Evolutionary conservation across 2,113 vertebrate genomes (phyloP).

Genomic region (Cavia aperea): DNA sequence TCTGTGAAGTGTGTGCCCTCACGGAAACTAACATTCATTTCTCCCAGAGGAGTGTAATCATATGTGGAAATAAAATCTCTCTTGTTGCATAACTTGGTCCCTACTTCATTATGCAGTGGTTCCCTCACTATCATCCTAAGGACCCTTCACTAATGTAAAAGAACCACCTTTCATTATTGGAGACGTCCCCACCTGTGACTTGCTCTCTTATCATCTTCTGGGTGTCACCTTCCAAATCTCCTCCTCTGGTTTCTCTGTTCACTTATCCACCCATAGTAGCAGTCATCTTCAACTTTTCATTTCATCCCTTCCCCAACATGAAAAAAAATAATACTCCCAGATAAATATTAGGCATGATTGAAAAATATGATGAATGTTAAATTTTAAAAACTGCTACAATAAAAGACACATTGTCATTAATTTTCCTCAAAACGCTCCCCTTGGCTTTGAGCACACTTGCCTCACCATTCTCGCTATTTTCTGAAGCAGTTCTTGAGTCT

Average conservation of each 20-base stretch:
- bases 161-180: neutral
- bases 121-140: neutral
- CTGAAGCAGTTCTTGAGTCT: neutral
- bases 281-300: neutral
- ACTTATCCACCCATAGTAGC: neutral
- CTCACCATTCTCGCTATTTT: neutral
- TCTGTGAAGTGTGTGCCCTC: neutral
- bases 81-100: neutral
- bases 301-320: neutral
- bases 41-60: neutral
- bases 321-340: neutral
- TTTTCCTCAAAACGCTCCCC: neutral
- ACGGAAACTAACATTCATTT: neutral
- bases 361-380: neutral
- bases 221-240: neutral
- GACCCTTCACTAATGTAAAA: neutral
- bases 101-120: neutral
- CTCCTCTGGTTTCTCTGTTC: neutral
- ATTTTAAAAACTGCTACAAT: neutral
- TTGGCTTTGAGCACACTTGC: neutral
- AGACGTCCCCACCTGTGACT: too few relatives aligned
- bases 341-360: neutral
- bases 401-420: neutral
- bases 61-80: neutral
- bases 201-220: neutral